Conservation (phyloP, 92 coral and sea anemone genomes). For the Actinernus sp. region DNA sequence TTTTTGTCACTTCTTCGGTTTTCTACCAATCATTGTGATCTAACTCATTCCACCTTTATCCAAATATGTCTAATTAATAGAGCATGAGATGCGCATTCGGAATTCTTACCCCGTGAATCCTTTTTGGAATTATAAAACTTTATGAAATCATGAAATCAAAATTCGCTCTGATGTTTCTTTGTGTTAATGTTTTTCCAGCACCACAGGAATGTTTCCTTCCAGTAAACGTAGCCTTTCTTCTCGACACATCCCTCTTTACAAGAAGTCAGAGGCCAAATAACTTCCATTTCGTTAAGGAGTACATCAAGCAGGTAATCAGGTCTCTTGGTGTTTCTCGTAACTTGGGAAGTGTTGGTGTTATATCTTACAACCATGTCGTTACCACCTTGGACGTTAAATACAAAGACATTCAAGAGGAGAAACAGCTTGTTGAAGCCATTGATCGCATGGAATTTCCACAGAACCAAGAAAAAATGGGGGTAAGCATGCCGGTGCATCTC, state of each 20-base stretch:
- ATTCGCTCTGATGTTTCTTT: no score
- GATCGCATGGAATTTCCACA: background rate
- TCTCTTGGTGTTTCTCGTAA: background rate
- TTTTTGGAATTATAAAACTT: no score
- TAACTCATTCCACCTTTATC: no score
- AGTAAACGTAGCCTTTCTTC: slow-evolving; percentile 3
- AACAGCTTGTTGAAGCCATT: background rate
- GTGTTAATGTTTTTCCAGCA: no score
- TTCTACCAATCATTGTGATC: no score
- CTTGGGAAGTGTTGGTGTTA: background rate
- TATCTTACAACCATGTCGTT: background rate
- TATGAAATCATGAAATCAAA: no score
- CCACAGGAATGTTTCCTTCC: slow-evolving; percentile 13
- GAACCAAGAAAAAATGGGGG: background rate
- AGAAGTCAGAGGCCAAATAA: background rate
- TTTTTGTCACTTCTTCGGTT: no score
- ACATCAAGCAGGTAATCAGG: background rate
- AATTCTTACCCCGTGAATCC: no score
- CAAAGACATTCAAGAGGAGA: background rate
- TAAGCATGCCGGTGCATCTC: no score
- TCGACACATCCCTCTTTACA: background rate
- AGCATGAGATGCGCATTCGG: no score
- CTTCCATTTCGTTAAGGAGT: background rate
- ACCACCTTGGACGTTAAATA: background rate
- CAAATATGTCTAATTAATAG: no score